Evolutionary conservation across 2,888 invertebrate species (phyloP).

Genomic region (Anticlea derivata): DNA sequence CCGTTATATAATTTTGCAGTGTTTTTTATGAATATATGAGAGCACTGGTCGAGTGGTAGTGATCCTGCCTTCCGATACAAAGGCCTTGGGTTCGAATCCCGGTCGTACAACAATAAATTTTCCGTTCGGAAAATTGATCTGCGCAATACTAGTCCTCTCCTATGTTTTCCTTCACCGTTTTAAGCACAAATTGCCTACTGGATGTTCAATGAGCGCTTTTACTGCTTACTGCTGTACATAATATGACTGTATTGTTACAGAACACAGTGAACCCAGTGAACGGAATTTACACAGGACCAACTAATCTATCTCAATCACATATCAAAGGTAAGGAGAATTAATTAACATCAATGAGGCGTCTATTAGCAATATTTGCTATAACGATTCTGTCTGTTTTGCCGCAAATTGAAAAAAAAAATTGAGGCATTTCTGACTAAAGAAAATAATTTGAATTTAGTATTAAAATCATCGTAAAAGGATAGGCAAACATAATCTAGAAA

Average conservation of each 20-base stretch:
- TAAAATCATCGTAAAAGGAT: not conserved
- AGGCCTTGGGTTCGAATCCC: no score
- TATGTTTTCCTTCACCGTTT: no score
- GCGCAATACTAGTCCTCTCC: no score
- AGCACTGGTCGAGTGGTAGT: no score
- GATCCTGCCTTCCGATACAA: no score
- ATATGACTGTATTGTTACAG: slow-evolving; percentile 70
- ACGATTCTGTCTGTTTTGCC: not conserved
- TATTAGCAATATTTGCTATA: not conserved
- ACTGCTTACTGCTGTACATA: no score
- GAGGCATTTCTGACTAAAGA: not conserved
- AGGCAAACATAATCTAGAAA: not conserved
- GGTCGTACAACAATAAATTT: no score
- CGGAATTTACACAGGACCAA: slow-evolving; percentile 91
- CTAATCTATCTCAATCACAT: slow-evolving; percentile 66
- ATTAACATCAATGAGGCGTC: not conserved
- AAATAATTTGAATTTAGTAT: not conserved
- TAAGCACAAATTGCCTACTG: no score
- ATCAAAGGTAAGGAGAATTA: slow-evolving; percentile 61
- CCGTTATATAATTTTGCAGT: no score
- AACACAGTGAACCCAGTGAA: slow-evolving; percentile 96
- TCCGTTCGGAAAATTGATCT: no score
- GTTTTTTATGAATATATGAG: no score
- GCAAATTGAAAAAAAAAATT: not conserved
- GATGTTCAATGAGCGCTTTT: no score